Evolutionary conservation across 2,113 vertebrate species (phyloP), one percentile per base, ranked within the genome.

Genomic region (Chlorocebus sabaeus): DNA sequence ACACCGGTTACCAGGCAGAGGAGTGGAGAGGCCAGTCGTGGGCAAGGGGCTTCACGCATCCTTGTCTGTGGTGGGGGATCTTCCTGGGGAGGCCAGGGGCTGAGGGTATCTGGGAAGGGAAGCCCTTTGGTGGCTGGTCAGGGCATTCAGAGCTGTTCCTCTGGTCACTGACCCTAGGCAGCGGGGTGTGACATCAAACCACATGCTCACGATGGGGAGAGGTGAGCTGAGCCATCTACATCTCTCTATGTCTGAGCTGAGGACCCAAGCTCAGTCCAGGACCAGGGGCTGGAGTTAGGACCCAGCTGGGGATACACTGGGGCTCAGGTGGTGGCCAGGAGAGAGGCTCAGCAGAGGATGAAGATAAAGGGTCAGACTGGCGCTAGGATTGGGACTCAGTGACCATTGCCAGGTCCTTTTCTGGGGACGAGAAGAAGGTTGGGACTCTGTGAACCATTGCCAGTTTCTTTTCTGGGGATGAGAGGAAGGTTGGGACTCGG

Each of bases 1-100:
- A 98, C 78, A 82, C 86, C 89, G n/a, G 97, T 93, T 93, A 83
- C 95, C 86, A 97, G 48, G 95, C 94, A 87, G 98, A 96, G 96
- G 84, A 95, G 84, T 30, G 23, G 94, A 70, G 90, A 96, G 93
- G 84, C 98, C 90, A 92, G 94, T 92, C 68, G 0, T 30, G 94
- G 95, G 70, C 84, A 52, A 64, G 91, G 80, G 96, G 92, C 89
- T 76, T 50, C 73, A 3, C 1, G 20, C 8, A 20, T 18, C 3
- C 1, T 3, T 2, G 14, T 32, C 43, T 3, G 3, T 8, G 40
- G 25, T 55, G 45, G 10, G 40, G 20, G 52, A 35, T 70, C 81
- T 59, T 52, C 8, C 12, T 1, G 12, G 30, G 18, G 30, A 27
- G 61, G n/a, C 40, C 38, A 1, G 0, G 18, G n/a, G 48, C 55